Conservation (phyloP, 2,797 vertebrate genomes). For the Poecilia wingei region DNA sequence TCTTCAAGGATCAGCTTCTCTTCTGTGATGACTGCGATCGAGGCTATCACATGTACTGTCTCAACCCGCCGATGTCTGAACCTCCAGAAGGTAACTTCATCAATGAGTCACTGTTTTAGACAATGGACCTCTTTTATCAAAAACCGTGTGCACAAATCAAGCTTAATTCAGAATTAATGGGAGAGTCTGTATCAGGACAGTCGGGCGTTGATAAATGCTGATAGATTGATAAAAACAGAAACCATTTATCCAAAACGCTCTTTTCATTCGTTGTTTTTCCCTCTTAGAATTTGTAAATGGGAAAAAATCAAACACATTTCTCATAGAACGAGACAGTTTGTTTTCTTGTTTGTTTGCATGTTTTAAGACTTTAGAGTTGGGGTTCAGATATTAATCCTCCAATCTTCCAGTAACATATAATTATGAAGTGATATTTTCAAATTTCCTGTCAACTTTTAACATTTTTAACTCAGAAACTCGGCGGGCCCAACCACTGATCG, state of each 20-base stretch:
- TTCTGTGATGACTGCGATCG: conserved; percentile 96
- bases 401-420: too few relatives aligned
- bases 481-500: too few relatives aligned
- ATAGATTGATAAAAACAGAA: not conserved
- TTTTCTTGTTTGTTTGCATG: too few relatives aligned
- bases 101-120: not conserved
- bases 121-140: not conserved
- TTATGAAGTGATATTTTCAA: too few relatives aligned
- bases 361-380: too few relatives aligned
- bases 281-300: not conserved
- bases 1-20: conserved; percentile 82
- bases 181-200: not conserved
- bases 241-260: not conserved
- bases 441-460: too few relatives aligned
- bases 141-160: not conserved
- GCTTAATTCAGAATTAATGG: not conserved
- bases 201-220: not conserved
- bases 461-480: too few relatives aligned
- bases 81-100: conserved; percentile 89
- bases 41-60: conserved; percentile 97
- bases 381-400: too few relatives aligned
- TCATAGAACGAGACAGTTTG: not conserved
- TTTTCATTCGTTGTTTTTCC: not conserved
- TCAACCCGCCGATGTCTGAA: conserved; percentile 92
- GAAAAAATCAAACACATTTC: not conserved